phyloP scores from a whole-genome alignment of 2,888 invertebrate genomes.

The Slavum lentiscoides region DNA sequence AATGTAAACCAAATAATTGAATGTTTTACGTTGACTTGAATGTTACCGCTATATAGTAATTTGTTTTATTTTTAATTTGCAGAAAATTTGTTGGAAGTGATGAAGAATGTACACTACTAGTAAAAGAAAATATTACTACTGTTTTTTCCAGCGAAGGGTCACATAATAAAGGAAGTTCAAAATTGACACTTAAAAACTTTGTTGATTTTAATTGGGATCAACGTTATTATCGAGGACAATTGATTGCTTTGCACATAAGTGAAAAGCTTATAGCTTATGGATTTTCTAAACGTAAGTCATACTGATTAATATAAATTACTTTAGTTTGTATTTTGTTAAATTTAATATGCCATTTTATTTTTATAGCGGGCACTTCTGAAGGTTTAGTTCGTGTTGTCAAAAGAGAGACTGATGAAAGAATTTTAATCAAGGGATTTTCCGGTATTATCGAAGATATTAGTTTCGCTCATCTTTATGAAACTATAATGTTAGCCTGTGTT shows the following conservation, averaged over 20 bases:
- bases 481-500: slow-evolving; percentile 81
- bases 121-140: slow-evolving; percentile 68
- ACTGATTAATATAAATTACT: background rate
- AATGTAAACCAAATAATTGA: background rate
- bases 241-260: slow-evolving; percentile 84
- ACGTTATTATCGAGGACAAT: slow-evolving; percentile 81
- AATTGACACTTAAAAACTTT: slow-evolving; percentile 85
- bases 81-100: slow-evolving; percentile 68
- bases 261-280: slow-evolving; percentile 88
- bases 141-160: slow-evolving; percentile 73
- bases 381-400: slow-evolving; percentile 86
- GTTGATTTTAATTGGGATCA: slow-evolving; percentile 94
- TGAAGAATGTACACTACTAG: slow-evolving; percentile 65
- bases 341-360: background rate
- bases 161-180: slow-evolving; percentile 81
- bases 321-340: background rate
- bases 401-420: slow-evolving; percentile 73
- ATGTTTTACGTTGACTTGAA: background rate
- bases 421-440: slow-evolving; percentile 82
- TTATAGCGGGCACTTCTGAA: slow-evolving; percentile 59
- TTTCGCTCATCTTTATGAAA: slow-evolving; percentile 80
- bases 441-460: slow-evolving; percentile 89
- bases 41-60: background rate
- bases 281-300: slow-evolving; percentile 60
- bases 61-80: slow-evolving; percentile 53